These are phyloP conservation scores for Turdus rufiventris DNA, from an alignment of 2,113 vertebrate species.

Conservation along the genomic window DNA sequence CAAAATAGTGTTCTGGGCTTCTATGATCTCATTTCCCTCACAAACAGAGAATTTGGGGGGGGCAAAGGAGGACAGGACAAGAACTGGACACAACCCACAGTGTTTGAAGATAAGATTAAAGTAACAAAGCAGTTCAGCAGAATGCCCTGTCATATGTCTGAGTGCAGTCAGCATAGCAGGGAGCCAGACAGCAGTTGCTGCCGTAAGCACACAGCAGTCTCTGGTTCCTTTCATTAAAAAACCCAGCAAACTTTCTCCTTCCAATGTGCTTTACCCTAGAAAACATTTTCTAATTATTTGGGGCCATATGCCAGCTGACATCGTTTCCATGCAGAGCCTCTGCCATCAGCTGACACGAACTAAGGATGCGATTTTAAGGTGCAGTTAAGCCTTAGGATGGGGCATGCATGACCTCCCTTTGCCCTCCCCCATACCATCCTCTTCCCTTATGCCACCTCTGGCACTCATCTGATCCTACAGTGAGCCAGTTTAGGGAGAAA, in stretches of 20 bases:
- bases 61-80: not conserved
- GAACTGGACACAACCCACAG: not conserved
- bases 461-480: not conserved
- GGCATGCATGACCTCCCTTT: not conserved
- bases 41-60: not conserved
- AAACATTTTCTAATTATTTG: not conserved
- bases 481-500: not conserved
- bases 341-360: not conserved
- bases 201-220: fast-evolving
- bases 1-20: not conserved
- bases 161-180: not conserved
- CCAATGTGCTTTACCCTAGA: not conserved
- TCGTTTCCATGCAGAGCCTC: not conserved
- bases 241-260: not conserved
- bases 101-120: not conserved
- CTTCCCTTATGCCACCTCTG: not conserved
- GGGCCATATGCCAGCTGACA: not conserved
- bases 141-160: not conserved
- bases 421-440: not conserved
- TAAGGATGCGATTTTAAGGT: not conserved
- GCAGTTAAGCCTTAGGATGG: not conserved
- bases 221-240: not conserved
- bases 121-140: not conserved
- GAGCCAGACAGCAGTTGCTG: not conserved
- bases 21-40: not conserved